phyloP scores from a whole-genome alignment of 1,140 invertebrate species.

The Leguminivora glycinivorella region DNA sequence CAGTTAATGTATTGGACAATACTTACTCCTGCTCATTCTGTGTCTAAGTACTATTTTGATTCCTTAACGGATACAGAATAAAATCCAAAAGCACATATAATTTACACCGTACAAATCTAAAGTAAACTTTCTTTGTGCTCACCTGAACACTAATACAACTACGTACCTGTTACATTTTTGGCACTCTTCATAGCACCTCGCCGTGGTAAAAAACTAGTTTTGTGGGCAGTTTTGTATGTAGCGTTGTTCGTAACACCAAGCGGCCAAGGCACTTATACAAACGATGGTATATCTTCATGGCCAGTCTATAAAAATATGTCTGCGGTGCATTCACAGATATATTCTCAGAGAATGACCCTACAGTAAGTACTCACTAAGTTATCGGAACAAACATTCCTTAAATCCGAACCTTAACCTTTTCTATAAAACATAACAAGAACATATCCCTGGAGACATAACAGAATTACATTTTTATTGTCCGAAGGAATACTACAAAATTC shows the following conservation, averaged over 20 bases:
- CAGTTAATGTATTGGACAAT: neutral
- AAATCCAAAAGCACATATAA: constrained; percentile 14
- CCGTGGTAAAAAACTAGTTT: neutral
- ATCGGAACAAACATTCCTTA: constrained; percentile 12
- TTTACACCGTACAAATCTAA: constrained; percentile 29
- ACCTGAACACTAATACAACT: constrained; percentile 33
- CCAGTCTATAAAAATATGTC: too few relatives aligned
- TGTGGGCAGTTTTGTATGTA: constrained; percentile 6
- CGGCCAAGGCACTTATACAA: constrained; percentile 25
- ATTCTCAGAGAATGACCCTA: too few relatives aligned
- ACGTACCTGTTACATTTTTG: constrained; percentile 36
- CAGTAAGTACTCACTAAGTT: constrained; percentile 18
- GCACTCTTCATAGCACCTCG: constrained; percentile 34
- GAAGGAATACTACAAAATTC: constrained; percentile 44
- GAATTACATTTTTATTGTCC: constrained; percentile 48
- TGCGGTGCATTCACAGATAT: too few relatives aligned
- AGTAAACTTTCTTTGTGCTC: constrained; percentile 32
- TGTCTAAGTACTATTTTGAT: neutral
- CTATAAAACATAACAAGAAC: constrained; percentile 35
- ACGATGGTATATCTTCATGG: constrained; percentile 24
- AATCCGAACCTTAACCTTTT: constrained; percentile 23
- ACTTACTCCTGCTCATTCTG: neutral
- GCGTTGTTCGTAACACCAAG: neutral
- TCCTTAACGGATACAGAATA: neutral
- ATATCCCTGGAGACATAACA: constrained; percentile 52